Evolutionary conservation across 92 coral and sea anemone genomes (phyloP), one percentile per base, ranked within the genome.

Genomic region (Porites rus): DNA sequence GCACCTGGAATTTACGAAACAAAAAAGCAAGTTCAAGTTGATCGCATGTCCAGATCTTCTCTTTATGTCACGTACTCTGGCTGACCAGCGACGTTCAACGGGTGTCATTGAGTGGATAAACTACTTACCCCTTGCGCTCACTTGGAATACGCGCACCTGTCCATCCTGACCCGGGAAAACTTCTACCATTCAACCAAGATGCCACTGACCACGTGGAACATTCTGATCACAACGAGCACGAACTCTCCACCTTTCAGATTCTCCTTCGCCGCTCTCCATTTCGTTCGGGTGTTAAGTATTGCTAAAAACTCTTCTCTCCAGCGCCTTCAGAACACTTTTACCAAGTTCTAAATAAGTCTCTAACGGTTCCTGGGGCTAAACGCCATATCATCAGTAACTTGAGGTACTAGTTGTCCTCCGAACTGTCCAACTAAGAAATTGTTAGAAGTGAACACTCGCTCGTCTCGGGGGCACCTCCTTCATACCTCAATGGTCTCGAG

Each of bases 321-420:
- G 11, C 77, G 8, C 19, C 25, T 66, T 66, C 77, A 81, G 25
- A 52, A 38, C 14, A 10, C 46, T 10, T 0, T 17, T 6, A 81
- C 43, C 43, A 81, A 59, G 43, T 67, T 51, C 25, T 81, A 64
- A 6, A 68, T 69, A 7, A 50, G 46, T 10, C 76, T 25, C 86
- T 61, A 79, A 7, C 84, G 28, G 43, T 79, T 79, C 56, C 84
- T 64, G 22, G 74, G 3, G 59, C 24, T 79, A 31, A 69, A 82
- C 12, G 71, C 79, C 10, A 72, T 10, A 7, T 82, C 87, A 60
- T 82, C 87, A 12, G 75, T 28, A 10, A 72, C 82, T 46, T 20
- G 20, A 1, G 88, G 91, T 1, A 87, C 87, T 1, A 82, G 62
- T 25, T 82, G 76, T 25, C 91, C 83, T 61, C 91, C 91, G 1